phyloP scores from a whole-genome alignment of 2,797 vertebrate genomes.

The Eidolon dupreanum region DNA sequence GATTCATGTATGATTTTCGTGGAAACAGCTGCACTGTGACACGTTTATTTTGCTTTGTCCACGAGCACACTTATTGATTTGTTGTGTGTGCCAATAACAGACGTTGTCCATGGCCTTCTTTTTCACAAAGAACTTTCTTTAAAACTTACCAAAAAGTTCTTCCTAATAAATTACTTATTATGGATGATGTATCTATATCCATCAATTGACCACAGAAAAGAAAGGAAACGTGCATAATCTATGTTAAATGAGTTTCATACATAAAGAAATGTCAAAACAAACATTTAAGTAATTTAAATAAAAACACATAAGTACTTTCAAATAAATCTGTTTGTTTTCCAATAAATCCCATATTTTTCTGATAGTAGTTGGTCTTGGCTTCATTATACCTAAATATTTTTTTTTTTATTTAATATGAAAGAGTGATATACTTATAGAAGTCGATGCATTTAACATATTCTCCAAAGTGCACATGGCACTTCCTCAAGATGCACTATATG shows the following conservation, averaged over 20 bases:
- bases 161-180: too few species aligned
- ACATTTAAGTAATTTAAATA: neutral
- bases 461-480: neutral
- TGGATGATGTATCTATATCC: neutral
- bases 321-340: neutral
- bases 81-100: too few species aligned
- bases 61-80: too few species aligned
- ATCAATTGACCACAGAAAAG: neutral
- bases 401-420: neutral
- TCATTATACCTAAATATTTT: neutral
- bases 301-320: neutral
- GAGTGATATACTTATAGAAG: neutral
- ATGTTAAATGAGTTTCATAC: neutral
- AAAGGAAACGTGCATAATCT: neutral
- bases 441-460: neutral
- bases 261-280: neutral
- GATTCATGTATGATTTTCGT: too few species aligned
- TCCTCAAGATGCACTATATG: neutral
- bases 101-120: too few species aligned
- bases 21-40: too few species aligned
- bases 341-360: neutral
- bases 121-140: neutral
- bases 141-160: too few species aligned
- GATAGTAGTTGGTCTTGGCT: neutral
- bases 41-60: too few species aligned